phyloP scores from a whole-genome alignment of 2,888 invertebrate species.

The Acrobasis consociella region DNA sequence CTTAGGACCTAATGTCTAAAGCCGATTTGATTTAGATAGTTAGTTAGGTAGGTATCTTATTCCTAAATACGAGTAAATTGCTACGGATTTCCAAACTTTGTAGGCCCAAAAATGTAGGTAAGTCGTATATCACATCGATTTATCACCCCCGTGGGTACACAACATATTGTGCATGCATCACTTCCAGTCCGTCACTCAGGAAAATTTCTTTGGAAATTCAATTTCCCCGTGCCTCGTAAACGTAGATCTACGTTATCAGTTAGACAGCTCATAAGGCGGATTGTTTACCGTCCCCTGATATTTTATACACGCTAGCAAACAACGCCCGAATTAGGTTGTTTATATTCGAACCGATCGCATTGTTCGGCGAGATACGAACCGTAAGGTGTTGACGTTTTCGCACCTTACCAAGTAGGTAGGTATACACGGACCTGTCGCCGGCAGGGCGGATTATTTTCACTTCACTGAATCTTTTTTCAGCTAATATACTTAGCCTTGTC shows the following conservation, averaged over 20 bases:
- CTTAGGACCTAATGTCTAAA: no score
- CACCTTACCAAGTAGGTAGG: constrained; percentile 7
- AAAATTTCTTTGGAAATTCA: constrained; percentile 50
- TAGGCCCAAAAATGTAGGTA: not conserved
- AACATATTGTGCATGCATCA: constrained; percentile 26
- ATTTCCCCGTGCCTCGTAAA: constrained; percentile 52
- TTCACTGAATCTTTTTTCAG: constrained; percentile 19
- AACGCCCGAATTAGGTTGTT: constrained; percentile 44
- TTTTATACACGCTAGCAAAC: constrained; percentile 37
- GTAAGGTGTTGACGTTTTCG: constrained; percentile 10
- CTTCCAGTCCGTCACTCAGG: constrained; percentile 30
- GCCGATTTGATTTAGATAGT: no score
- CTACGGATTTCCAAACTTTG: constrained; percentile 12
- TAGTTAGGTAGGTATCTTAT: no score
- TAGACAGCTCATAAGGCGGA: constrained; percentile 51
- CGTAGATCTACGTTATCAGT: constrained; percentile 49
- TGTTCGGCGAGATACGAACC: constrained; percentile 9
- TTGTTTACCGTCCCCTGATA: constrained; percentile 46
- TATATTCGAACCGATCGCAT: constrained; percentile 34
- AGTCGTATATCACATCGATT: constrained; percentile 20
- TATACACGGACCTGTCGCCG: constrained; percentile 5
- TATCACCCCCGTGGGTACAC: constrained; percentile 22
- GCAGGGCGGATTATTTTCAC: constrained; percentile 20
- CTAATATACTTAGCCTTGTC: constrained; percentile 3
- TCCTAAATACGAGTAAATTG: constrained; percentile 16